A percentile compares a stretch with the other conserved stretches of the same genome.
Evolutionary conservation across 92 coral and sea anemone species (phyloP).

Genomic region (Isaurus tuberculatus): DNA sequence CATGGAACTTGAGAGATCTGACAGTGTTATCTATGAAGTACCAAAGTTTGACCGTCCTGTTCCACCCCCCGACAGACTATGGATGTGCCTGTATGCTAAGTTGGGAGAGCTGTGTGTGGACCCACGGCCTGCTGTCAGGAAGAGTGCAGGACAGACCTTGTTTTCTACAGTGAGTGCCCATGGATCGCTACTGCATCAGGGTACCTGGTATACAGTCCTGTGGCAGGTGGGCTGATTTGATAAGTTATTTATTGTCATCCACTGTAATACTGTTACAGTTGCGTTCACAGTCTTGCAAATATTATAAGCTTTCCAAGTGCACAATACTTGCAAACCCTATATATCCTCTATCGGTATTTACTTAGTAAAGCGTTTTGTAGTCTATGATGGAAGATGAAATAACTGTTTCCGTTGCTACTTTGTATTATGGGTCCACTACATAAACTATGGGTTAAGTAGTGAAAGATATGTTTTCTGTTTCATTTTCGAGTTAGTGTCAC

Average conservation of each 20-base stretch:
- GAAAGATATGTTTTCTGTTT: not conserved
- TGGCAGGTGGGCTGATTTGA: conserved; percentile 71
- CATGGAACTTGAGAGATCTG: conserved; percentile 72
- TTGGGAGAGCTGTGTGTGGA: conserved; percentile 98
- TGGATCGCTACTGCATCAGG: conserved; percentile 86
- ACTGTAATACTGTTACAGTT: conserved; percentile 97
- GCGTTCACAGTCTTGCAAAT: too few species aligned
- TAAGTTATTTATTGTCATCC: conserved; percentile 50
- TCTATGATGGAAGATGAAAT: too few species aligned
- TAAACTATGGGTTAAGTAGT: not conserved
- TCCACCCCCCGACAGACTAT: conserved; percentile 90
- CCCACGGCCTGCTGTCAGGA: conserved; percentile 97
- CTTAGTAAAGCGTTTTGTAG: too few species aligned
- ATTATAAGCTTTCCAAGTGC: too few species aligned
- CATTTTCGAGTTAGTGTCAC: not conserved
- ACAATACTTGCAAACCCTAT: too few species aligned
- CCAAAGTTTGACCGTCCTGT: conserved; percentile 89
- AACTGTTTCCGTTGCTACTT: too few species aligned
- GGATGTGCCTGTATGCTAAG: conserved; percentile 98
- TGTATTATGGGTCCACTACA: not conserved
- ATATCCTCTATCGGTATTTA: too few species aligned
- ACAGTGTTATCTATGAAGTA: conserved; percentile 63
- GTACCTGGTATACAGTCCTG: conserved; percentile 98
- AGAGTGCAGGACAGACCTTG: conserved; percentile 99
- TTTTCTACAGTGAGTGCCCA: conserved; percentile 98